Evolutionary conservation across 2,797 vertebrate genomes (phyloP), one percentile per base, ranked within the genome.

Genomic region (Scomberomorus guttatus): DNA sequence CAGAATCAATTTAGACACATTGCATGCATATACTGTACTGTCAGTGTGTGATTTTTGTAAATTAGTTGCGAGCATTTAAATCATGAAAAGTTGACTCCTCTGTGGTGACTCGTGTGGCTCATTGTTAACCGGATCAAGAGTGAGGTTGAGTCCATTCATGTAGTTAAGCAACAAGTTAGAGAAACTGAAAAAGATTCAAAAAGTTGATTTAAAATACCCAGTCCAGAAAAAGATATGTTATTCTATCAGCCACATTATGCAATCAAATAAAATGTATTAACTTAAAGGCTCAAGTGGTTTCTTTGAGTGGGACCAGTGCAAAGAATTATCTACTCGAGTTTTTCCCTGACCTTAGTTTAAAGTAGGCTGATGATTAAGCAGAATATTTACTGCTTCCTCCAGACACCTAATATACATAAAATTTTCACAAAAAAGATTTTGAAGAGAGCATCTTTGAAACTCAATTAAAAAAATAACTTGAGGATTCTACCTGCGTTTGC

Each of bases 231-330:
- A 20, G 14, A 62, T 61, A 24, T 79, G 37, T 51, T 52, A 56
- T 64, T 63, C 63, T 68, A 32, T 29, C 63, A 67, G 25, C 17
- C 15, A 51, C 51, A 59, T 79, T 57, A 65, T 44, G 25, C 24
- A 87, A 87, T 87, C 79, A 85, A 67, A 54, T 81, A 79, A 81
- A 81, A 42, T 27, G 32, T 58, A 74, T 61, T 80, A 50, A 68
- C 59, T 83, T 70, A 61, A 62, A 71, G 27, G 24, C 63, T 67
- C 5, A 20, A 86, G 75, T 72, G 51, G 37, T 59, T 75, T 73
- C 7, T 50, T 63, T 72, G 67, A 80, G 63, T 60, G 39, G 51
- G 55, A 78, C 46, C 24, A 65, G 13, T 39, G 67, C 69, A 67
- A 71, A 69, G 62, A 86, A 80, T 75, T 24, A 85, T 73, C 25